phyloP scores from a whole-genome alignment of 2,888 invertebrate genomes.

The Phengaris arion region DNA sequence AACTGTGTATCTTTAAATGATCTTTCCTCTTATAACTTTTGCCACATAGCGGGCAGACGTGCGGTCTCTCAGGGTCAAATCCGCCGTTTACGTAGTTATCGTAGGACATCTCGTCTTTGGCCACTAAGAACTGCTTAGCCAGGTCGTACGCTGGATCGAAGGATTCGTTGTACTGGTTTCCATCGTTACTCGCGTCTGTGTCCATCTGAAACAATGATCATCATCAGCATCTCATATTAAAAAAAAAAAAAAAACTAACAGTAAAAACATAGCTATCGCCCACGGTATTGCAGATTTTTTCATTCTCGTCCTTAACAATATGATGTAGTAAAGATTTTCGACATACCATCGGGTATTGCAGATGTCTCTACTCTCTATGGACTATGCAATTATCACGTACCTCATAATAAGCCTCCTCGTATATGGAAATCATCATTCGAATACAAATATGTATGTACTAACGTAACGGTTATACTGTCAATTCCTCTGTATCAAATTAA shows the following conservation, averaged over 20 bases:
- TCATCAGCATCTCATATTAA: background rate
- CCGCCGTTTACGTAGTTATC: constrained; percentile 29
- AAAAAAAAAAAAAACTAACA: too few species aligned
- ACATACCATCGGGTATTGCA: too few species aligned
- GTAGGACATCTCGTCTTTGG: constrained; percentile 35
- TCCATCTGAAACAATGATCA: constrained; percentile 16
- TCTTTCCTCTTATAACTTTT: constrained; percentile 90
- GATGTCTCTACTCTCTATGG: too few species aligned
- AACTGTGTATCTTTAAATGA: constrained; percentile 88
- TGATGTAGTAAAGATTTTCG: too few species aligned
- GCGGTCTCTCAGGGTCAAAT: constrained; percentile 74
- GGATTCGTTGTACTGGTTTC: background rate
- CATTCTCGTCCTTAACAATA: too few species aligned
- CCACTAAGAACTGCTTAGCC: constrained; percentile 26
- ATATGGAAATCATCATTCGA: background rate
- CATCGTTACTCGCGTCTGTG: constrained; percentile 9
- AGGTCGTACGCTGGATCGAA: background rate
- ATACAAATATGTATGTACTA: background rate
- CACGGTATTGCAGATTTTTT: too few species aligned
- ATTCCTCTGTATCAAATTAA: too few species aligned
- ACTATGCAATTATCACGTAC: background rate
- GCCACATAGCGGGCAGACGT: constrained; percentile 84
- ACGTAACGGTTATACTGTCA: too few species aligned
- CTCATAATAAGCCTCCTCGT: background rate
- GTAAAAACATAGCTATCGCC: too few species aligned